A percentile compares a stretch with the other conserved stretches of the same genome.
These are phyloP conservation scores for Megaustenia siamemsis DNA, from an alignment of 2,888 invertebrate genomes.

Conservation along the genomic window DNA sequence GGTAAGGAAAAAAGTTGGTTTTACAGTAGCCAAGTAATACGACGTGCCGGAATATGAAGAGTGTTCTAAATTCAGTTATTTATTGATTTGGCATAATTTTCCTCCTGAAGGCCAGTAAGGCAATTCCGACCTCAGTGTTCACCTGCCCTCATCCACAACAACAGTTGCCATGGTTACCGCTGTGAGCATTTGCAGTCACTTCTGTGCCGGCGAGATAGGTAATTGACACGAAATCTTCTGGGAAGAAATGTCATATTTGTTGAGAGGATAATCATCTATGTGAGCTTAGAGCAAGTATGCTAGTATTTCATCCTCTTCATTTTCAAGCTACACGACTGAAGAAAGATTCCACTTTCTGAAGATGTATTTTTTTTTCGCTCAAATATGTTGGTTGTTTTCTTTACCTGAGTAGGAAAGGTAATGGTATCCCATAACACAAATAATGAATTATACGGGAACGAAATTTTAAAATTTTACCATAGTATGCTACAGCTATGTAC, in stretches of 20 bases:
- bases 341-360: too few species aligned
- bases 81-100: slow-evolving; percentile 26
- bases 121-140: slow-evolving; percentile 15
- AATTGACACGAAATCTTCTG: not conserved
- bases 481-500: too few species aligned
- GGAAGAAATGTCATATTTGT: not conserved
- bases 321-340: too few species aligned
- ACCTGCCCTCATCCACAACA: slow-evolving; percentile 14
- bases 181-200: slow-evolving; percentile 8
- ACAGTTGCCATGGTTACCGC: slow-evolving; percentile 34
- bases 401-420: too few species aligned
- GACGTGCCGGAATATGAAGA: slow-evolving; percentile 16
- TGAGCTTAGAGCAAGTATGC: not conserved
- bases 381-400: too few species aligned
- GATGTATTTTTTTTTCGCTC: too few species aligned
- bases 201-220: not conserved
- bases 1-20: not conserved
- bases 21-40: not conserved
- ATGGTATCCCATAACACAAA: too few species aligned
- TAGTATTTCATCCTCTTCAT: too few species aligned
- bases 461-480: too few species aligned
- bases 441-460: too few species aligned
- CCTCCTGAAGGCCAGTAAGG: slow-evolving; percentile 16
- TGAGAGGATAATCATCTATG: not conserved
- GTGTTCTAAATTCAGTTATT: slow-evolving; percentile 16